Conservation (phyloP, 2,888 invertebrate genomes). For the Ptycholaimellus sp. region DNA sequence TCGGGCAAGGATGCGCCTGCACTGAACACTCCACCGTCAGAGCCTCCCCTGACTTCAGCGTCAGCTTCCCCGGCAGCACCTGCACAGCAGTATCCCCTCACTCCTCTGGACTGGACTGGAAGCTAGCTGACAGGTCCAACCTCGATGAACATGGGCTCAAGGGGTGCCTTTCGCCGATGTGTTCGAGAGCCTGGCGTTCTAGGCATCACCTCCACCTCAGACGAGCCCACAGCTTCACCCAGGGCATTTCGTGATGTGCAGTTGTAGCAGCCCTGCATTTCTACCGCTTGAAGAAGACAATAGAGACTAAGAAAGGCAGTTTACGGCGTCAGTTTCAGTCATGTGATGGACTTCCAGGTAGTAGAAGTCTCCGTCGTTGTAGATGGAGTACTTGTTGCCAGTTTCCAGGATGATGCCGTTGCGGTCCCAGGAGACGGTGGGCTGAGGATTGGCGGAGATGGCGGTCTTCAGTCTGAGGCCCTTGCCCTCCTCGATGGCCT, state of each 20-base stretch:
- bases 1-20: constrained; percentile 17
- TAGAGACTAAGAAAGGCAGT: neutral
- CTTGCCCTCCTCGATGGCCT: constrained; percentile 19
- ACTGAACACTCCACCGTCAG: constrained; percentile 21
- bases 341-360: constrained; percentile 23
- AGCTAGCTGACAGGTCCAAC: too few relatives aligned
- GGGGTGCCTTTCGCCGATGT: constrained; percentile 11
- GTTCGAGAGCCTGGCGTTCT: too few relatives aligned
- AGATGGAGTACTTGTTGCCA: constrained; percentile 25
- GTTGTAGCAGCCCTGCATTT: constrained; percentile 19
- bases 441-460: constrained; percentile 19
- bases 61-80: constrained; percentile 16
- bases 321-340: neutral
- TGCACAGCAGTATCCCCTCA: too few relatives aligned
- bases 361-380: constrained; percentile 25
- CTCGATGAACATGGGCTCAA: constrained; percentile 18
- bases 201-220: constrained; percentile 17
- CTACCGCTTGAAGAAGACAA: too few relatives aligned
- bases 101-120: too few relatives aligned
- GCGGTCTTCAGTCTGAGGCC: constrained; percentile 22
- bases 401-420: constrained; percentile 21
- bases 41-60: constrained; percentile 13
- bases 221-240: constrained; percentile 20
- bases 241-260: constrained; percentile 21
- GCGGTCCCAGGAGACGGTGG: constrained; percentile 19